Evolutionary conservation across 2,888 invertebrate genomes (phyloP).

Genomic region (Archips xylosteana): DNA sequence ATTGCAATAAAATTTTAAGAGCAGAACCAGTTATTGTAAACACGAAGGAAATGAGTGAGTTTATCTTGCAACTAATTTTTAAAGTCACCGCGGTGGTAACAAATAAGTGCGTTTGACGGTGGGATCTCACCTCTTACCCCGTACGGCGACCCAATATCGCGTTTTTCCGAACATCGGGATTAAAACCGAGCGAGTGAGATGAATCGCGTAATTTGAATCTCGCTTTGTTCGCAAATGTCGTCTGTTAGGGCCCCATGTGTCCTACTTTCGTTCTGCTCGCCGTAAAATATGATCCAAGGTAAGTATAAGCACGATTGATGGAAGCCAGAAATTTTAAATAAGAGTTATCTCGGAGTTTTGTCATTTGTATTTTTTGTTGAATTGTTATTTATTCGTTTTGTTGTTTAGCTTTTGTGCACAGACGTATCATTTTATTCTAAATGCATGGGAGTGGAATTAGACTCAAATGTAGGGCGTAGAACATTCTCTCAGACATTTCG

Average conservation of each 20-base stretch:
- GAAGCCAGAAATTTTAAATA: slow-evolving; percentile 17
- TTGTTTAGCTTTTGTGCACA: background rate
- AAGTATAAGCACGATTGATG: slow-evolving; percentile 22
- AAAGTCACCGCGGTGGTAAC: too few relatives aligned
- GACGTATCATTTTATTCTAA: background rate
- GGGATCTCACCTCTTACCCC: background rate
- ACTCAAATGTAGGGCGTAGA: background rate
- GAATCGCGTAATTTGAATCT: slow-evolving; percentile 77
- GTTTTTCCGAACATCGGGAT: slow-evolving; percentile 69
- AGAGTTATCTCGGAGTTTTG: slow-evolving; percentile 6
- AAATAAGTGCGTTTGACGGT: too few relatives aligned
- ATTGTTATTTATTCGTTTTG: background rate
- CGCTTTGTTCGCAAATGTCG: slow-evolving; percentile 70
- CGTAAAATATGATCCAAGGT: slow-evolving; percentile 21
- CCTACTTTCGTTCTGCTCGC: slow-evolving; percentile 31
- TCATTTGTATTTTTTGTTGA: background rate
- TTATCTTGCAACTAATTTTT: too few relatives aligned
- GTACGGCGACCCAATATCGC: slow-evolving; percentile 64
- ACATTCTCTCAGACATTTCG: background rate
- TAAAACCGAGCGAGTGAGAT: slow-evolving; percentile 66
- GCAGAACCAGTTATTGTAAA: too few relatives aligned
- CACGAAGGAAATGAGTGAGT: too few relatives aligned
- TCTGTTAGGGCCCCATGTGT: slow-evolving; percentile 28
- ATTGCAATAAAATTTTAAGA: too few relatives aligned
- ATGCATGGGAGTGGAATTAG: background rate